A percentile compares a stretch with the other conserved stretches of the same genome.
phyloP scores from a whole-genome alignment of 2,113 vertebrate genomes.

The Anhinga anhinga region DNA sequence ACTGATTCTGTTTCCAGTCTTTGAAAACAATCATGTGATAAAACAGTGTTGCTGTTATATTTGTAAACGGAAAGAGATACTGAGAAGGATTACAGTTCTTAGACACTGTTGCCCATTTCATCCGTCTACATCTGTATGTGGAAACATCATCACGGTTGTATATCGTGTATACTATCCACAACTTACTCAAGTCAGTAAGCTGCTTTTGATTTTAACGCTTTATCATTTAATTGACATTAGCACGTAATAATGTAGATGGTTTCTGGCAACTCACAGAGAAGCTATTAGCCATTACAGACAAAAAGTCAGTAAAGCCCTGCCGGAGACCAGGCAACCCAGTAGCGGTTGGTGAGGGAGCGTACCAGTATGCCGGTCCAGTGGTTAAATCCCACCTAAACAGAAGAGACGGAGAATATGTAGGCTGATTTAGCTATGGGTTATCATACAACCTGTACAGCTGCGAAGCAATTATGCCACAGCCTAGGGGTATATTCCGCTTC shows the following conservation, averaged over 20 bases:
- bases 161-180: not conserved
- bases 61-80: not conserved
- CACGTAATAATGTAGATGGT: accelerated
- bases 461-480: not conserved
- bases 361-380: not conserved
- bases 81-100: not conserved
- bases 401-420: not conserved
- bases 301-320: not conserved
- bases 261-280: not conserved
- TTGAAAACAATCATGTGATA: not conserved
- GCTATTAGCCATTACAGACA: not conserved
- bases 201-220: not conserved
- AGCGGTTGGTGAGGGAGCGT: accelerated
- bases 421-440: not conserved
- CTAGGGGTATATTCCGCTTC: not conserved
- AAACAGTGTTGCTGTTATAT: not conserved
- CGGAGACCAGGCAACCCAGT: accelerated
- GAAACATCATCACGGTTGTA: not conserved
- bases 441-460: not conserved
- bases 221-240: not conserved
- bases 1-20: not conserved
- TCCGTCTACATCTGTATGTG: not conserved
- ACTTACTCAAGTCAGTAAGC: not conserved
- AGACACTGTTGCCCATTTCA: not conserved
- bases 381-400: not conserved